Percentiles rank a stretch among this genome's conserved stretches.
Conservation (phyloP, 2,797 vertebrate species). For the Anguilla marmorata region DNA sequence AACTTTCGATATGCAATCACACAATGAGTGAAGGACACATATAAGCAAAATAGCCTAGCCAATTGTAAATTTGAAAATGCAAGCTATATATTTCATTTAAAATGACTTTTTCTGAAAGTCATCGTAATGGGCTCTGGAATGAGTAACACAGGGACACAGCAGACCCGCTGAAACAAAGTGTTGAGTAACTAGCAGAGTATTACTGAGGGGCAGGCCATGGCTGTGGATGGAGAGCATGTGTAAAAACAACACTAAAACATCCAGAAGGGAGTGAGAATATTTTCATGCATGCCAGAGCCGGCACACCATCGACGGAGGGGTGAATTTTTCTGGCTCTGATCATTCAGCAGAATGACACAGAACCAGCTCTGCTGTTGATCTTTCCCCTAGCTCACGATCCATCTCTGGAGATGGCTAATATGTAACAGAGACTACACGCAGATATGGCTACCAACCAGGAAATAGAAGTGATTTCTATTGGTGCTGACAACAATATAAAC, state of each 20-base stretch:
- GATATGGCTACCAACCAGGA: conserved; percentile 8
- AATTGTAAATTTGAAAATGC: background rate
- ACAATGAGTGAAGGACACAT: conserved; percentile 25
- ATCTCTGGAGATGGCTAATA: background rate
- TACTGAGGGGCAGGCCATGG: background rate
- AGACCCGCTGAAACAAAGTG: background rate
- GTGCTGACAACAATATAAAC: background rate
- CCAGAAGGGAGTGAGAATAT: conserved; percentile 2
- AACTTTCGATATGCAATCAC: background rate
- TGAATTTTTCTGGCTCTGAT: background rate
- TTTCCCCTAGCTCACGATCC: background rate
- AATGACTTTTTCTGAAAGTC: background rate
- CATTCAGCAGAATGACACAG: conserved; percentile 6
- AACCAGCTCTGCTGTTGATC: conserved; percentile 18
- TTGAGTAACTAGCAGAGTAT: background rate
- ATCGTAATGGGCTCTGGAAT: background rate
- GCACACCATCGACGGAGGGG: background rate
- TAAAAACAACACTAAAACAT: conserved; percentile 11
- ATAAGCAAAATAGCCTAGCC: background rate
- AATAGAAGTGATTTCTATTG: background rate
- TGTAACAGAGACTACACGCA: conserved; percentile 9
- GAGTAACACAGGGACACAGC: background rate
- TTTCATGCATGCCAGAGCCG: conserved; percentile 8
- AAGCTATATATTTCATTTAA: background rate
- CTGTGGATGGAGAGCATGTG: background rate